Conservation (phyloP, 2,113 vertebrate genomes). For the Pseudopipra pipra region DNA sequence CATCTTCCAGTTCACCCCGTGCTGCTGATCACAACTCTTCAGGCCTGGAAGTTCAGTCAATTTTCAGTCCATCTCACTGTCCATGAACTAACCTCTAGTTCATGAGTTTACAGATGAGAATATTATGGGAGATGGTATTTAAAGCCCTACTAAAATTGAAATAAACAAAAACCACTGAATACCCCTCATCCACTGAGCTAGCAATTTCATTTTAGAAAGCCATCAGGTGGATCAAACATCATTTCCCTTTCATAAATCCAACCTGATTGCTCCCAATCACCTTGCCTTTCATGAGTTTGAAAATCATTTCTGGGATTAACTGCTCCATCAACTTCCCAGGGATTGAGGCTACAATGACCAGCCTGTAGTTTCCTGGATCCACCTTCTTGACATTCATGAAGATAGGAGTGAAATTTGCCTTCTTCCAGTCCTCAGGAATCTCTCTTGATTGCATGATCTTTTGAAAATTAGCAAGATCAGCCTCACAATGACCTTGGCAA, state of each 20-base stretch:
- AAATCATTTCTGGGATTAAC: neutral
- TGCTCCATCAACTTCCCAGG: neutral
- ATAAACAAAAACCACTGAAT: neutral
- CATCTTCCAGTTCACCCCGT: neutral
- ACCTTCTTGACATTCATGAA: neutral
- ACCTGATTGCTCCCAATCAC: neutral
- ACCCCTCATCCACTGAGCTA: neutral
- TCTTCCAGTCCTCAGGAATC: neutral
- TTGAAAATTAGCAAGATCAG: neutral
- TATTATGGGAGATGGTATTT: neutral
- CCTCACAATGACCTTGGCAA: neutral
- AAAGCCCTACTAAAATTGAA: neutral
- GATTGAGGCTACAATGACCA: neutral
- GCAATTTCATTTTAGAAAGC: neutral
- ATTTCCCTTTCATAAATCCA: neutral
- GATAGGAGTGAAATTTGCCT: neutral
- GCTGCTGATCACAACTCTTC: neutral
- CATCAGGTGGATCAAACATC: neutral
- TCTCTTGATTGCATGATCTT: neutral
- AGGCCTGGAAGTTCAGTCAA: neutral
- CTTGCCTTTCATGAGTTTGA: neutral
- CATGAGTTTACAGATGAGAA: neutral
- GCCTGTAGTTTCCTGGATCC: neutral
- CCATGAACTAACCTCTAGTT: neutral
- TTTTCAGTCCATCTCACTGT: neutral